A percentile compares a stretch with the other conserved stretches of the same genome.
Evolutionary conservation across 2,113 vertebrate species (phyloP).

Genomic region (Smithornis capensis): DNA sequence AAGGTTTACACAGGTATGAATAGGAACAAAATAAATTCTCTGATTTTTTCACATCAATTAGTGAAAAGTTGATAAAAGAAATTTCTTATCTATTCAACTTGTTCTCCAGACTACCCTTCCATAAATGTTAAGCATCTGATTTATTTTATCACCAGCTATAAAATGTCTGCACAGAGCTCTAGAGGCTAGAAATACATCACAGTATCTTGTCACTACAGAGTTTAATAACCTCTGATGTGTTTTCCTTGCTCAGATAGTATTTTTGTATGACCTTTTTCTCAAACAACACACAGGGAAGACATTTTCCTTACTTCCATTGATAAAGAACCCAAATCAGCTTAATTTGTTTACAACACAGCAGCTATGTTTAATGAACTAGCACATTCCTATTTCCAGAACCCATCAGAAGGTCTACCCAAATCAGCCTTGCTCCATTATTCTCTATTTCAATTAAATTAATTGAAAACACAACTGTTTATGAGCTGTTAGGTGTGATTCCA

Average conservation of each 20-base stretch:
- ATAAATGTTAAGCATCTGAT: neutral
- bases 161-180: neutral
- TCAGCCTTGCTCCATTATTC: neutral
- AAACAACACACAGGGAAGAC: neutral
- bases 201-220: neutral
- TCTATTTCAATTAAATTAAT: neutral
- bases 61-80: neutral
- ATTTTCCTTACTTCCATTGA: neutral
- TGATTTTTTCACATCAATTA: neutral
- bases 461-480: neutral
- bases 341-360: neutral
- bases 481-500: neutral
- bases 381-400: neutral
- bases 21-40: neutral
- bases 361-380: neutral
- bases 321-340: neutral
- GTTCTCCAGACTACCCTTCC: neutral
- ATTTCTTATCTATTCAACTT: neutral
- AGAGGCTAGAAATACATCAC: neutral
- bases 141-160: conserved; percentile 4
- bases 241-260: conserved; percentile 23
- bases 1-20: neutral
- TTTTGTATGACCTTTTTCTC: neutral
- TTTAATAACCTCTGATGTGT: neutral
- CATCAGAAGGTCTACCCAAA: neutral